Evolutionary conservation across 1,140 invertebrate species (phyloP).

Genomic region (Sipha flava): DNA sequence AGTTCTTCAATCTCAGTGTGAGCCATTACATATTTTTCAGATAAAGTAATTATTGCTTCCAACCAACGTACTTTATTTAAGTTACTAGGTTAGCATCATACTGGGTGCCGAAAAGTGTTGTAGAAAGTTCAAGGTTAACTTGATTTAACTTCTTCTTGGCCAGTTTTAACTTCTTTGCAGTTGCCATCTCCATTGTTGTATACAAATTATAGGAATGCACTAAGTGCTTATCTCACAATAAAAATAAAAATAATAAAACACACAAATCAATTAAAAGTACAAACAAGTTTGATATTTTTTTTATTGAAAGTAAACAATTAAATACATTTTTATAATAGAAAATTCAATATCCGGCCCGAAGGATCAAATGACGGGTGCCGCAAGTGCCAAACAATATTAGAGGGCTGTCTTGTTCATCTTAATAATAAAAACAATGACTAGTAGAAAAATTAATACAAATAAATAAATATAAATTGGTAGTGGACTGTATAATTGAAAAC

Average conservation of each 20-base stretch:
- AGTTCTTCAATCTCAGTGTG: background rate
- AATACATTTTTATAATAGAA: no score
- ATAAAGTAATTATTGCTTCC: background rate
- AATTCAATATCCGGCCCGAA: no score
- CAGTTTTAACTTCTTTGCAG: background rate
- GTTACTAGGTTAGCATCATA: background rate
- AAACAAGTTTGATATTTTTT: background rate
- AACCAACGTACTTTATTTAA: background rate
- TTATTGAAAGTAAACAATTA: no score
- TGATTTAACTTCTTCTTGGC: background rate
- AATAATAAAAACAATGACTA: no score
- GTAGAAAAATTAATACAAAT: no score
- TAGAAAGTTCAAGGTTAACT: background rate
- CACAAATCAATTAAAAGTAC: background rate
- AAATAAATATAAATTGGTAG: no score
- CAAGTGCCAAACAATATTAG: no score
- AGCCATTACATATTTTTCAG: background rate
- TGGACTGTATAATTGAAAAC: no score
- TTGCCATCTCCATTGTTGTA: background rate
- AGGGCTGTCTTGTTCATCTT: no score
- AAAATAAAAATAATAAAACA: background rate
- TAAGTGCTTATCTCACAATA: background rate
- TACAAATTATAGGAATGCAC: background rate
- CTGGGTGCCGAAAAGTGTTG: background rate
- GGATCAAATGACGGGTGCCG: no score